These are phyloP conservation scores for Pterostichus niger DNA, from an alignment of 2,888 invertebrate genomes.

Conservation along the genomic window DNA sequence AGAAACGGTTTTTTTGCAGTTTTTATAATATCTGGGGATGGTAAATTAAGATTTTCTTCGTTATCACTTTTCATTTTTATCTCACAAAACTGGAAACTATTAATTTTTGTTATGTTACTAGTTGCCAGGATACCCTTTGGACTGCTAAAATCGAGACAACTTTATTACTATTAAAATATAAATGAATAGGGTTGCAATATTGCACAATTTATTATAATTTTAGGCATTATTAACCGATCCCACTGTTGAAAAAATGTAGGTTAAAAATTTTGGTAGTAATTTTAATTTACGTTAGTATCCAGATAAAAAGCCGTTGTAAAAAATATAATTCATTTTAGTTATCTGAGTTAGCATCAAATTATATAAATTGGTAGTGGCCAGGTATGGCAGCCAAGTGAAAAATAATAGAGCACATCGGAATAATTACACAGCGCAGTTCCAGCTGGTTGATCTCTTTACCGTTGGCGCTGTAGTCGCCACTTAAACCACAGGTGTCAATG, in stretches of 20 bases:
- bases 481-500: constrained; percentile 62
- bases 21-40: no score
- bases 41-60: no score
- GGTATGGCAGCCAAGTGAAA: constrained; percentile 52
- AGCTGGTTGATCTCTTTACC: constrained; percentile 58
- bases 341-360: constrained; percentile 63
- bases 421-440: constrained; percentile 61
- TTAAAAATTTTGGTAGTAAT: background rate
- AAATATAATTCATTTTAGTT: constrained; percentile 63
- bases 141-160: no score
- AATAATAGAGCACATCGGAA: constrained; percentile 62
- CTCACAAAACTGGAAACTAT: no score
- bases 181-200: no score
- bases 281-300: constrained; percentile 20
- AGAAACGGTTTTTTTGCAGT: no score
- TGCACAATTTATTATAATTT: no score
- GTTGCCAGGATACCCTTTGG: no score
- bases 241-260: background rate
- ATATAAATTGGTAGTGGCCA: constrained; percentile 62
- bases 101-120: no score
- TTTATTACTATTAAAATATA: no score
- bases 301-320: constrained; percentile 53
- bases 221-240: no score
- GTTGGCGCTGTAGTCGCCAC: constrained; percentile 50
- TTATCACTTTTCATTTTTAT: no score